Conservation (phyloP, 2,888 invertebrate species). For the Philopedon plagiatum region DNA sequence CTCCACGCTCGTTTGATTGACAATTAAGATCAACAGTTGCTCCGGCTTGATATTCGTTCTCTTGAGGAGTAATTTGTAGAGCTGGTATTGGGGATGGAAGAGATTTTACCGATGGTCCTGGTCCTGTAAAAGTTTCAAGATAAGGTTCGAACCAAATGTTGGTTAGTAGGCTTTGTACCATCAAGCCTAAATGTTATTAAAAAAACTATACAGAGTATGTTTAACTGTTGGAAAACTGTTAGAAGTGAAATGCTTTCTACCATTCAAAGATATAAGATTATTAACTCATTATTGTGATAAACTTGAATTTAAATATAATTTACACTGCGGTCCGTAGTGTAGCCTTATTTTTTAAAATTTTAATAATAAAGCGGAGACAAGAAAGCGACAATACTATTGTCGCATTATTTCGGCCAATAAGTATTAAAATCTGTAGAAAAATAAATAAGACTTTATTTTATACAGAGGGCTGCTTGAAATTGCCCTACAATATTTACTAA, state of each 20-base stretch:
- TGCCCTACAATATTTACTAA: too few relatives aligned
- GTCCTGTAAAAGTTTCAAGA: conserved; percentile 32
- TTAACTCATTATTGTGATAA: not conserved
- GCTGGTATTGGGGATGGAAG: conserved; percentile 47
- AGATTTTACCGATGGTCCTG: conserved; percentile 43
- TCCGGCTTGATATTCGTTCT: conserved; percentile 69
- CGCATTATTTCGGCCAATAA: too few relatives aligned
- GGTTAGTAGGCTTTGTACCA: not conserved
- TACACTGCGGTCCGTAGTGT: too few relatives aligned
- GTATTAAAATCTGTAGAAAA: too few relatives aligned
- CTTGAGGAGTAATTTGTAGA: conserved; percentile 59
- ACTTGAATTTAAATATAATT: not conserved
- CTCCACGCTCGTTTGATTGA: conserved; percentile 72
- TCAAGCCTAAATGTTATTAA: not conserved
- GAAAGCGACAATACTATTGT: too few relatives aligned
- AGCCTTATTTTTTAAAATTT: too few relatives aligned
- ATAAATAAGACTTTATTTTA: too few relatives aligned
- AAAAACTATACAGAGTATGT: conserved; percentile 4
- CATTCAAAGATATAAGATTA: not conserved
- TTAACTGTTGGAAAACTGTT: conserved; percentile 4
- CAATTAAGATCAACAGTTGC: conserved; percentile 77
- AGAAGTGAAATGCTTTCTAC: not conserved
- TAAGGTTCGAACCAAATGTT: not conserved
- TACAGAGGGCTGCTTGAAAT: too few relatives aligned
- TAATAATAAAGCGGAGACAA: too few relatives aligned